phyloP scores from a whole-genome alignment of 1,140 invertebrate species.

The Gonioctena quinquepunctata region DNA sequence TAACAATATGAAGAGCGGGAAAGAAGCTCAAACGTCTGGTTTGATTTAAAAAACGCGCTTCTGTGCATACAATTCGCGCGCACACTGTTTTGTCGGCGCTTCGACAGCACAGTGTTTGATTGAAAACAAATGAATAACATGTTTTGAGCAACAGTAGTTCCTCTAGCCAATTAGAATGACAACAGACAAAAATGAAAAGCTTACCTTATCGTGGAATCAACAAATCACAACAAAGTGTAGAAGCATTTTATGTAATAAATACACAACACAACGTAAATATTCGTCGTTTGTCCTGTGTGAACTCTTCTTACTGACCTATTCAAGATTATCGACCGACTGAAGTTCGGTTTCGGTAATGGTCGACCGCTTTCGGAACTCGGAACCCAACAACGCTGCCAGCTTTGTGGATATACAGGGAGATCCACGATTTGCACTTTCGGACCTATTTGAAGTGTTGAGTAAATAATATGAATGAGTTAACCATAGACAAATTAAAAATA shows the following conservation, averaged over 20 bases:
- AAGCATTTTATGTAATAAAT: not conserved
- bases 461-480: no score
- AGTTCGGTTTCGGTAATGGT: not conserved
- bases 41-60: not conserved
- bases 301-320: not conserved
- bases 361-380: slow-evolving; percentile 3
- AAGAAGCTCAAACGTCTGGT: not conserved
- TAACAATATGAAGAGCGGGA: not conserved
- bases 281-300: not conserved
- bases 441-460: no score
- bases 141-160: no score
- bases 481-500: no score
- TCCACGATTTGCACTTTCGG: no score
- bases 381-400: not conserved
- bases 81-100: not conserved
- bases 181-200: not conserved
- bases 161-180: no score
- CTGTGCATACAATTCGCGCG: not conserved
- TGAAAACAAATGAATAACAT: not conserved
- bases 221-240: not conserved
- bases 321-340: slow-evolving; percentile 1
- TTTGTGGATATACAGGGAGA: not conserved
- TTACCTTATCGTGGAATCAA: not conserved
- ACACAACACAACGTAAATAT: not conserved
- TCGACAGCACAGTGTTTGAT: not conserved